A percentile compares a stretch with the other conserved stretches of the same genome.
phyloP scores from a whole-genome alignment of 2,113 vertebrate species.

The Pterophyllum scalare region DNA sequence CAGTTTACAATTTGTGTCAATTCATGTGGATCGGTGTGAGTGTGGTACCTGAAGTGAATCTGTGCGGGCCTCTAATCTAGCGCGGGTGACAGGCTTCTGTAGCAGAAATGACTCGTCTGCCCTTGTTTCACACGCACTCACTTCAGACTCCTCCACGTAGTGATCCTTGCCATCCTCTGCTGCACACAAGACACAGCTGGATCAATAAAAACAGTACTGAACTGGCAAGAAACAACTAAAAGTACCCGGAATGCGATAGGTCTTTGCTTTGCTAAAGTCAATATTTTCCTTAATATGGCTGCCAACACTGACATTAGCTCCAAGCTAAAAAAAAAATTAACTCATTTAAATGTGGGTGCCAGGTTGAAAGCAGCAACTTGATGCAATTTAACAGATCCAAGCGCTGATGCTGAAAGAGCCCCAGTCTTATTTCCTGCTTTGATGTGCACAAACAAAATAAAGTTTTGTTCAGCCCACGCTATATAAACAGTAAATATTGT shows the following conservation, averaged over 20 bases:
- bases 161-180: conserved; percentile 85
- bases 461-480: conserved; percentile 9
- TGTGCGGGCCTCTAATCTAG: conserved; percentile 83
- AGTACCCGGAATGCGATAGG: not conserved
- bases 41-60: conserved; percentile 86
- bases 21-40: not conserved
- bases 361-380: conserved; percentile 26
- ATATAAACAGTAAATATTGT: not conserved
- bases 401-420: not conserved
- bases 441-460: conserved; percentile 25
- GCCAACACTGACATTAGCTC: conserved; percentile 37
- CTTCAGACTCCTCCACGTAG: conserved; percentile 88
- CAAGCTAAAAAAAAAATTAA: conserved; percentile 4
- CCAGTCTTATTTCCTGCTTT: conserved; percentile 22
- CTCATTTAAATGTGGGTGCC: conserved; percentile 17
- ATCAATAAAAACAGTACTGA: conserved; percentile 1
- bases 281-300: conserved; percentile 36
- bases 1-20: not conserved
- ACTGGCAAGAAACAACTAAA: not conserved
- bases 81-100: conserved; percentile 83
- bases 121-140: conserved; percentile 85
- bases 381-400: conserved; percentile 39
- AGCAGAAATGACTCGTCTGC: conserved; percentile 88
- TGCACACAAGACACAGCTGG: conserved; percentile 51
- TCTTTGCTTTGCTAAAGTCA: conserved; percentile 30